Evolutionary conservation across 2,888 invertebrate species (phyloP).

Genomic region (Melieria crassipennis): DNA sequence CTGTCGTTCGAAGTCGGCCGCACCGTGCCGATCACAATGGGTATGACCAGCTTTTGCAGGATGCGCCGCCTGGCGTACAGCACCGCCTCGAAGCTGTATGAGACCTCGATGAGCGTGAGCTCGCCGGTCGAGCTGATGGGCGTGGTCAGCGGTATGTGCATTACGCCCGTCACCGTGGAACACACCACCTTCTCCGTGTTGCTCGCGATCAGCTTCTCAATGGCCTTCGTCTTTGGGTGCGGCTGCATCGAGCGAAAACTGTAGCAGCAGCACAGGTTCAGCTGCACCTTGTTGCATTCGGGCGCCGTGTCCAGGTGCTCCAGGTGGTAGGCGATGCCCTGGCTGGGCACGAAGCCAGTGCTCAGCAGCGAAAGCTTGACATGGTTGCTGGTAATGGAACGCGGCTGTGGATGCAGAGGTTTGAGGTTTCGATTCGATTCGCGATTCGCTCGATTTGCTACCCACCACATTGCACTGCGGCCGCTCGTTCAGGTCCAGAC

Average conservation of each 20-base stretch:
- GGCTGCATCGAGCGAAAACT: conserved; percentile 44
- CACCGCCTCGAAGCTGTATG: conserved; percentile 32
- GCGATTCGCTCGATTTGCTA: not conserved
- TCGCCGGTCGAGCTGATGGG: conserved; percentile 36
- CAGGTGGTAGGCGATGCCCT: conserved; percentile 44
- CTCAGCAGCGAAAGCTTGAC: conserved; percentile 28
- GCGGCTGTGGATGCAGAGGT: not conserved
- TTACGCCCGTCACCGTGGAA: conserved; percentile 16
- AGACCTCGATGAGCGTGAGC: conserved; percentile 20
- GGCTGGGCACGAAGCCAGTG: conserved; percentile 51
- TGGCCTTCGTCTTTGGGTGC: conserved; percentile 37
- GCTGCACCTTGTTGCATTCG: conserved; percentile 17
- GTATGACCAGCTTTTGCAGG: conserved; percentile 25
- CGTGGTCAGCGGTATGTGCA: conserved; percentile 47
- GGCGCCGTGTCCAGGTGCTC: not conserved
- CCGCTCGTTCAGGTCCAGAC: conserved; percentile 42
- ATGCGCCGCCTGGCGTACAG: conserved; percentile 14
- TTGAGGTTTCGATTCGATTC: not conserved
- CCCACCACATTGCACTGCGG: conserved; percentile 19
- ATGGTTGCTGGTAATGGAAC: not conserved
- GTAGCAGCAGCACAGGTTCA: conserved; percentile 47
- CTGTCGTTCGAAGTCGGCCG: not conserved
- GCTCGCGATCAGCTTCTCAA: conserved; percentile 37
- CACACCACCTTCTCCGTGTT: conserved; percentile 4
- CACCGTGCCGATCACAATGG: conserved; percentile 28